Evolutionary conservation across 2,888 invertebrate species (phyloP).

Genomic region (Iphiclides podalirius): DNA sequence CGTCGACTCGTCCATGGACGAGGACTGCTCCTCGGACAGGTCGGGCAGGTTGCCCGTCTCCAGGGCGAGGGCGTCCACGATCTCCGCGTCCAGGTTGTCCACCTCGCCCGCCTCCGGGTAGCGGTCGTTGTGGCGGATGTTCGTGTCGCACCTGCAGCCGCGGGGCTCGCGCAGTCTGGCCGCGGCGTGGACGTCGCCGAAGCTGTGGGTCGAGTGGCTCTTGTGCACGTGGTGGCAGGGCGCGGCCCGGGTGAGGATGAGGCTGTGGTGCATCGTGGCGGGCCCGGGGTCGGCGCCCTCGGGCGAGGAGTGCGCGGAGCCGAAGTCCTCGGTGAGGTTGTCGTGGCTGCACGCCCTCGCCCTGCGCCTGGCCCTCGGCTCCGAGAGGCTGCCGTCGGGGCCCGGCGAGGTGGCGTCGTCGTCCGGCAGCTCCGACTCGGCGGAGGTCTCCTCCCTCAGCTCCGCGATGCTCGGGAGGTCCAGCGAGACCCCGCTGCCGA

Average conservation of each 20-base stretch:
- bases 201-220: constrained; percentile 52
- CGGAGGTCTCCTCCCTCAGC: constrained; percentile 48
- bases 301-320: constrained; percentile 13
- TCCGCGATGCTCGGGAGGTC: constrained; percentile 62
- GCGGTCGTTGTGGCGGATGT: constrained; percentile 66
- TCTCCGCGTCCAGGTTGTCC: constrained; percentile 61
- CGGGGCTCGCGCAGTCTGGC: constrained; percentile 39
- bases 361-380: constrained; percentile 26
- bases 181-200: constrained; percentile 32
- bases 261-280: constrained; percentile 48
- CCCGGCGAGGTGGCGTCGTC: constrained; percentile 26
- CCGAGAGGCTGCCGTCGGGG: background rate
- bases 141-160: constrained; percentile 52
- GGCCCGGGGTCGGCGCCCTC: constrained; percentile 24
- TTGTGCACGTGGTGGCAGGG: constrained; percentile 42
- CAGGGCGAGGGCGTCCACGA: constrained; percentile 59
- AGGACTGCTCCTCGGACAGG: constrained; percentile 62
- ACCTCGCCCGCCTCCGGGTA: constrained; percentile 66
- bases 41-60: constrained; percentile 64
- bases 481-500: constrained; percentile 54
- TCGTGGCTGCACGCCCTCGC: constrained; percentile 49
- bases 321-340: constrained; percentile 28
- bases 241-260: constrained; percentile 39
- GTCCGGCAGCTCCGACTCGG: constrained; percentile 39
- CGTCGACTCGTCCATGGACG: constrained; percentile 62